These are phyloP conservation scores for Tachina lurida DNA, from an alignment of 2,888 invertebrate species.

Conservation along the genomic window DNA sequence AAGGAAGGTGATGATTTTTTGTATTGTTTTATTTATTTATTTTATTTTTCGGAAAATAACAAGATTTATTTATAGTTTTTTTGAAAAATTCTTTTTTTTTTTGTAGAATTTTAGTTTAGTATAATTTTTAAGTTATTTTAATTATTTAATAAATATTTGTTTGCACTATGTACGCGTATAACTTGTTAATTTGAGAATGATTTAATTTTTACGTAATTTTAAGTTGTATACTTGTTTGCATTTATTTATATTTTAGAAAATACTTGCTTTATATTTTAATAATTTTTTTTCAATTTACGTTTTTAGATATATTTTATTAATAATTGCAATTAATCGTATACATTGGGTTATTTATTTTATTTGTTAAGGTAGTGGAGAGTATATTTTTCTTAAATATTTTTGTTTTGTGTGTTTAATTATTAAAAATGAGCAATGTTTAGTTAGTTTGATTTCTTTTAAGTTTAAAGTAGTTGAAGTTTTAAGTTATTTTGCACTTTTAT, in stretches of 20 bases:
- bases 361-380: constrained; percentile 65
- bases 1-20: constrained; percentile 8
- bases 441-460: constrained; percentile 73
- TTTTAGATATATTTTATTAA: constrained; percentile 74
- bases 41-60: constrained; percentile 2
- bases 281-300: constrained; percentile 61
- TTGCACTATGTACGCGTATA: constrained; percentile 81
- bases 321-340: constrained; percentile 82
- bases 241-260: constrained; percentile 73
- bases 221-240: constrained; percentile 62
- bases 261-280: constrained; percentile 66
- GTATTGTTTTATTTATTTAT: background rate
- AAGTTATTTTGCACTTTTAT: constrained; percentile 66
- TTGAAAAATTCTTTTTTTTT: constrained; percentile 17
- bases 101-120: constrained; percentile 34
- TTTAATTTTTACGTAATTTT: constrained; percentile 74
- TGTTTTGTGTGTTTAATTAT: constrained; percentile 71
- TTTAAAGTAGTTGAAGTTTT: constrained; percentile 64
- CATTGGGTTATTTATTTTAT: constrained; percentile 76
- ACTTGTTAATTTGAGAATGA: constrained; percentile 73
- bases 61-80: constrained; percentile 14
- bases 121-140: constrained; percentile 63
- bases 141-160: constrained; percentile 69
- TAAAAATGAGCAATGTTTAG: constrained; percentile 78
- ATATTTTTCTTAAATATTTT: constrained; percentile 70